A percentile compares a stretch with the other conserved stretches of the same genome.
phyloP scores from a whole-genome alignment of 1,140 invertebrate genomes.

The Acromyrmex echinatior region DNA sequence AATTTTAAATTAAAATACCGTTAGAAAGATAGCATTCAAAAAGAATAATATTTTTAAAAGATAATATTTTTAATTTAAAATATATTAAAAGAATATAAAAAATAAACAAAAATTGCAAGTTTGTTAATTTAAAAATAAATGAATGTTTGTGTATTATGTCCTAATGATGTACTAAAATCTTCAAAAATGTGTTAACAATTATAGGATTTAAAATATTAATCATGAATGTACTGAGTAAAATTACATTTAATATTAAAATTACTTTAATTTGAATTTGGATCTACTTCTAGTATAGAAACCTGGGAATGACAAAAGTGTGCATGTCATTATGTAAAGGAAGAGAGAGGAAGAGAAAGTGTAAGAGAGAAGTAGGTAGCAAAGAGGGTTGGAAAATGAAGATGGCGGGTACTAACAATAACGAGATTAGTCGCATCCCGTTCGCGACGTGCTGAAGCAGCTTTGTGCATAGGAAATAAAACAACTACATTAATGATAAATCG shows the following conservation, averaged over 20 bases:
- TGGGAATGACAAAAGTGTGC: slow-evolving; percentile 51
- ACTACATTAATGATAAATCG: slow-evolving; percentile 59
- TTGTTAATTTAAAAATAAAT: not conserved
- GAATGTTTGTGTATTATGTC: not conserved
- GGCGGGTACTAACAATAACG: slow-evolving; percentile 76
- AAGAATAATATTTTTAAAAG: not conserved
- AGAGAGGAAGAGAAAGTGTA: not conserved
- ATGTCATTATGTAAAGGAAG: slow-evolving; percentile 35
- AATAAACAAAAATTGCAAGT: not conserved
- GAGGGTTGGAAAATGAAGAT: slow-evolving; percentile 63
- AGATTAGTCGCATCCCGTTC: slow-evolving; percentile 73
- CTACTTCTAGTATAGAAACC: not conserved
- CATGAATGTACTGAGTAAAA: slow-evolving; percentile 7
- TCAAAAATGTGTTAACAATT: not conserved
- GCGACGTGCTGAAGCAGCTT: slow-evolving; percentile 38
- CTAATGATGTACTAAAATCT: not conserved
- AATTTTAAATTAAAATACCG: not conserved
- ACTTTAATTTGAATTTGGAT: slow-evolving; percentile 11
- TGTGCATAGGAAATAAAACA: slow-evolving; percentile 68
- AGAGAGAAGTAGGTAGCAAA: slow-evolving; percentile 17
- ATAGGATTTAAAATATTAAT: slow-evolving; percentile 12
- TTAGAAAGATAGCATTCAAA: not conserved
- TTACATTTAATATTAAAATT: not conserved
- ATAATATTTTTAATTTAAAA: no score
- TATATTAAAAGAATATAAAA: not conserved